Evolutionary conservation across 1,140 invertebrate species (phyloP), one percentile per base, ranked within the genome.

Genomic region (Drosophila cardini): DNA sequence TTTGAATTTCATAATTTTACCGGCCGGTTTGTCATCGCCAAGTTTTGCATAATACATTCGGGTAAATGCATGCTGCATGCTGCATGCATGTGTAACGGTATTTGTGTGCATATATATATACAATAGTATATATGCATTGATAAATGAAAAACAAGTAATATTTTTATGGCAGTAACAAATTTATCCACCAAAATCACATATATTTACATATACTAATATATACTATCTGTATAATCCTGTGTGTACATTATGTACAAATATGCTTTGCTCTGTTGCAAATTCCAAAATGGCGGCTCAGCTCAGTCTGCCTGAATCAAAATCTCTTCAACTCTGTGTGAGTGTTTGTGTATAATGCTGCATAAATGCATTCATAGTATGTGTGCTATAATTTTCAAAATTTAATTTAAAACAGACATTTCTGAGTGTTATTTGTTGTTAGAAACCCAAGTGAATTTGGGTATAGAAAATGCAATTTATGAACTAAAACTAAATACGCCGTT

Each of bases 281-380:
- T 85, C 50, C 81, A 85, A 85, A 50, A 85, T 85, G 81, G 81
- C 81, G 81, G 40, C 82, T 18, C 10, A 34, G 32, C 55, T 57
- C 34, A 21, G 13, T 16, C 21, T 38, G 32, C 30, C 40, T 57
- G 53, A 46, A 15, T 26, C 21, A 26, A 15, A 30, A 61, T 50
- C 48, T 55, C 42, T 72, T 15, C 34, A 48, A 16, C 43, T 48
- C n/a, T 71, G 42, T 38, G 40, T 64, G 32, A 32, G 34, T 56
- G 32, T 46, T 32, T 36, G 52, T 18, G 50, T 34, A 4, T 13
- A 2, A 42, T 30, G 10, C 55, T 26, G 40, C 15, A 46, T 15
- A 30, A 32, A 26, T 48, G 48, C 40, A 30, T 40, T 13, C 11
- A 13, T 13, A 40, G n/a, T 13, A 40, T 40, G n/a, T 40, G 38